A percentile compares a stretch with the other conserved stretches of the same genome.
Conservation (phyloP, 1,140 invertebrate genomes). For the Aphaenogaster ashmeadi region DNA sequence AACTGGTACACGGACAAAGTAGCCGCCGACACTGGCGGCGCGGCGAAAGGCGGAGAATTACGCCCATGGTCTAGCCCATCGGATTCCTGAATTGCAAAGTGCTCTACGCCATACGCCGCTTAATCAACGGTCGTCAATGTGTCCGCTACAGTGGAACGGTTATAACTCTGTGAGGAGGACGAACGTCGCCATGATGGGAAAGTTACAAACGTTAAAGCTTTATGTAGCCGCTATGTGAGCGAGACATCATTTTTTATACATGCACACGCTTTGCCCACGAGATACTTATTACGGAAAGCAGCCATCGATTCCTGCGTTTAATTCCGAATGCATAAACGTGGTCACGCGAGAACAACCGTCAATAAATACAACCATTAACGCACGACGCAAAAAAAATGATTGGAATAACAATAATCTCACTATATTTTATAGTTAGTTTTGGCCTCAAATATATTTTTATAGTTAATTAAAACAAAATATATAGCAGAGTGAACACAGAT, state of each 20-base stretch:
- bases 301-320: slow-evolving; percentile 5
- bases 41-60: slow-evolving; percentile 45
- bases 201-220: neutral
- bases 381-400: neutral
- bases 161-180: slow-evolving; percentile 19
- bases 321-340: neutral
- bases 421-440: too few species aligned
- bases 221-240: neutral
- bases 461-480: too few species aligned
- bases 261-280: neutral
- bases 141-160: slow-evolving; percentile 50
- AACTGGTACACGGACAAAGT: slow-evolving; percentile 64
- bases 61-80: slow-evolving; percentile 42
- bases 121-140: slow-evolving; percentile 67
- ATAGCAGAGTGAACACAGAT: too few species aligned
- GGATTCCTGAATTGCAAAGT: slow-evolving; percentile 70
- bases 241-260: neutral
- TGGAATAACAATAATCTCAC: too few species aligned
- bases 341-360: neutral
- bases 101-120: neutral
- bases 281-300: slow-evolving; percentile 10
- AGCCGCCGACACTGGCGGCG: slow-evolving; percentile 54
- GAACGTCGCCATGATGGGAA: slow-evolving; percentile 6
- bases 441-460: too few species aligned
- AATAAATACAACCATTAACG: neutral